Evolutionary conservation across 1,140 invertebrate species (phyloP), one percentile per base, ranked within the genome.

Genomic region (Chironomus tepperi): DNA sequence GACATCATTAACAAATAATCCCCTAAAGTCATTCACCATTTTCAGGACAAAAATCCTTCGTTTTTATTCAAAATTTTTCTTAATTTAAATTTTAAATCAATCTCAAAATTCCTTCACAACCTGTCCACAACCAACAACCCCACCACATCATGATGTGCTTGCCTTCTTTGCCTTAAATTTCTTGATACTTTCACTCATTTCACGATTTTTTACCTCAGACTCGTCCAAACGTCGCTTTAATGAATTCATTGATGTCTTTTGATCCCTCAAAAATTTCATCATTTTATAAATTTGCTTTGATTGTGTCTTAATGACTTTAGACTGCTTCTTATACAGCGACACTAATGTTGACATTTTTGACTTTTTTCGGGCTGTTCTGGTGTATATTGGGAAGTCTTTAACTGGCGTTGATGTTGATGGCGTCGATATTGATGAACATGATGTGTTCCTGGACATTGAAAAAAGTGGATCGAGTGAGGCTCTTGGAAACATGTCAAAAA

Each of bases 131-230:
- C n/a, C n/a, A n/a, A n/a, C n/a, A n/a, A n/a, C n/a, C n/a, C n/a
- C n/a, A n/a, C n/a, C n/a, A n/a, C 24, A 34, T 34, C 24, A 34
- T 34, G 24, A 34, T 2, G 24, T 34, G 2, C 24, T 34, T 34
- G 24, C 47, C 12, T 57, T 57, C n/a, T 57, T 57, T 12, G n/a
- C 16, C 18, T 70, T 70, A 18, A 70, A 19, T 10, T 70, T 15
- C 10, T 21, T 70, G 6, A 70, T 19, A 19, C 16, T 70, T 1
- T 70, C 65, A 19, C 65, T 21, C 16, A 70, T 1, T 19, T 70
- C 65, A 18, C 65, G 65, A 70, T 70, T 70, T 70, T 70, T 70
- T 1, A 70, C 65, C 18, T 70, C 65, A 70, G 65, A 19, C 10
- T 70, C 65, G 12, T 70, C 65, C 18, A 70, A 19, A 10, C 65